These are phyloP conservation scores for Sminthurinus aureus DNA, from an alignment of 2,888 invertebrate species.

Conservation along the genomic window DNA sequence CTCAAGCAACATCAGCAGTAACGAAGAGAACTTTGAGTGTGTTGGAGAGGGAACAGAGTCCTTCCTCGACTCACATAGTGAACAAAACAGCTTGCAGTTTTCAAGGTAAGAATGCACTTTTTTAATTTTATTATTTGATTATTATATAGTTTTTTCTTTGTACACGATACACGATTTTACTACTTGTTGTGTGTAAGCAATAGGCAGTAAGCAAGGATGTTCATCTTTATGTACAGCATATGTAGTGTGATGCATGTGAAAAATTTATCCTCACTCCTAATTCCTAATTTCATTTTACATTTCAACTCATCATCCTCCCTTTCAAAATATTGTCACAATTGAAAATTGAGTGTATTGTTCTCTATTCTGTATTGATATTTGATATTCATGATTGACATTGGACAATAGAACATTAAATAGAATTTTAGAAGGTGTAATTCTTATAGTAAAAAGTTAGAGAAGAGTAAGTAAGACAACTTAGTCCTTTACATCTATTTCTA, in stretches of 20 bases:
- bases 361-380: not conserved
- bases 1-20: constrained; percentile 42
- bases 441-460: no score
- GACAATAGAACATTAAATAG: not conserved
- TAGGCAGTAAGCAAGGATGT: not conserved
- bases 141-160: not conserved
- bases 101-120: constrained; percentile 25
- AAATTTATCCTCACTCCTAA: not conserved
- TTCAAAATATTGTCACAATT: not conserved
- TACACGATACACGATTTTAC: not conserved
- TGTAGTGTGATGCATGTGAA: no score
- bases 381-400: not conserved
- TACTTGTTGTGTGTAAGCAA: not conserved
- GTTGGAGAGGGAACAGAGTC: constrained; percentile 74
- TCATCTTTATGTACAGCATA: constrained; percentile 10
- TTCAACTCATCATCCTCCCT: not conserved
- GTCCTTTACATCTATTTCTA: no score
- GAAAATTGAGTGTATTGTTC: not conserved
- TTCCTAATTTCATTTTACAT: not conserved
- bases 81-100: constrained; percentile 42
- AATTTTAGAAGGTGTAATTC: no score
- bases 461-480: no score
- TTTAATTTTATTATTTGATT: no score
- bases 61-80: constrained; percentile 62
- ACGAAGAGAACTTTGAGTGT: constrained; percentile 78